Base-by-base conservation (phyloP, 2,113 vertebrate genomes). In the Mormoops blainvillei region DNA sequence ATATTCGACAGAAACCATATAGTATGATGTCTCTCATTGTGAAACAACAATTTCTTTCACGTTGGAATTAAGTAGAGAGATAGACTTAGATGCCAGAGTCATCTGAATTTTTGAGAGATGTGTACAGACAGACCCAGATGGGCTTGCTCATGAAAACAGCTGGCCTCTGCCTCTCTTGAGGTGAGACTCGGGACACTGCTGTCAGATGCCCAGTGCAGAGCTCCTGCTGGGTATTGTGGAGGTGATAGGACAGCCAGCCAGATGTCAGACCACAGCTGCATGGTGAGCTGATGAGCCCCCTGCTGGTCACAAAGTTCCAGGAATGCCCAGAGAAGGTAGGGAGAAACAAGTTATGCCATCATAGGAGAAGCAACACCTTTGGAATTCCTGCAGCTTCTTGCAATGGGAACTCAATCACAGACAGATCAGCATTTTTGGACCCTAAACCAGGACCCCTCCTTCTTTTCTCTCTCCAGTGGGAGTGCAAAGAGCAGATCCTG, bases 101-200 rank as follows among this genome's bases (percentile, higher is more conserved):
- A 1, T 54, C 65, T 26, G 73, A 8, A 33, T 28, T 56, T 33
- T 58, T 76, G 74, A 78, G 71, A 33, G 22, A 41, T n/a, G 16
- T 20, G 19, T 45, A 20, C 20, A 26, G 78, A 50, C 13, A 10
- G 70, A 52, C 11, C 58, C 52, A n/a, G 31, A 3, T 19, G 54
- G 74, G 20, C 20, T n/a, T 33, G 26, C 52, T 7, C 1, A 3
- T 52, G 85, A n/a, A 41, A 61, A 43, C 1, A 38, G 71, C 58
- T 0, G 0, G 14, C 22, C 36, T 45, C 67, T 76, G 43, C 24
- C 19, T 43, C 19, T 67, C 20, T 24, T 1, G 10, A 0, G 15
- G 3, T 28, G 43, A 65, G 43, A 65, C 86, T 38, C 15, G 36
- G 63, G 83, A 7, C 48, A 52, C 54, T 24, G 65, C 31, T 31